Base-by-base conservation (phyloP, 2,797 vertebrate genomes). In the Paguma larvata region DNA sequence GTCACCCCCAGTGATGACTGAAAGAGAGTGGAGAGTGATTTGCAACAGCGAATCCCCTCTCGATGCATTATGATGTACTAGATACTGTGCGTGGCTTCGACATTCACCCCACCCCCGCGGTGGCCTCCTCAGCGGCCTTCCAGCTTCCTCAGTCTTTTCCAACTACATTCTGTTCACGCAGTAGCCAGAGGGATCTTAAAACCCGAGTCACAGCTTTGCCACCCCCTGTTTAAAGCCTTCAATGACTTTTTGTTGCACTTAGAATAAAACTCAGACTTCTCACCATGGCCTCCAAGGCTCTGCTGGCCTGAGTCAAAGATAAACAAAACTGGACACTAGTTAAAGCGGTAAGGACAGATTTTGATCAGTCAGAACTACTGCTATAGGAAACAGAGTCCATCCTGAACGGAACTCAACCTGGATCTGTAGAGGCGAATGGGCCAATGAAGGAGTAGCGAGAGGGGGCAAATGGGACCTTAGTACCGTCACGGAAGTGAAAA, bases 211-310 rank as follows among this genome's bases (percentile, higher is more conserved):
- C 11, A 92, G 13, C 80, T 90, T 90, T 38, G n/a, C n/a, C 73
- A 83, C 6, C 14, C 32, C 34, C 72, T 10, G 1, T 21, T 67
- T 77, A 41, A 88, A 59, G 56, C 44, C 63, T 80, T 62, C 30
- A 34, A 1, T 27, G 25, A 34, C 65, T 92, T 88, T 62, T 41
- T 59, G 65, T 65, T 80, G 62, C 32, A 51, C 91, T 75, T n/a
- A 25, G n/a, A 95, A 82, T 92, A 75, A 96, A 86, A 48, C 6
- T n/a, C 63, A 92, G 11, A 67, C 25, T 86, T 59, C 65, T 77
- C 3, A 1, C 51, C 27, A 5, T 46, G 21, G 34, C n/a, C 15
- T 82, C 62, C 48, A 63, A 83, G 34, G 53, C 56, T 32, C 46
- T 62, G 73, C 32, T 56, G 62, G 70, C 21, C 63, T 18, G 15